These are phyloP conservation scores for Chaetoderma sp. DNA, from an alignment of 2,888 invertebrate genomes.

Conservation along the genomic window DNA sequence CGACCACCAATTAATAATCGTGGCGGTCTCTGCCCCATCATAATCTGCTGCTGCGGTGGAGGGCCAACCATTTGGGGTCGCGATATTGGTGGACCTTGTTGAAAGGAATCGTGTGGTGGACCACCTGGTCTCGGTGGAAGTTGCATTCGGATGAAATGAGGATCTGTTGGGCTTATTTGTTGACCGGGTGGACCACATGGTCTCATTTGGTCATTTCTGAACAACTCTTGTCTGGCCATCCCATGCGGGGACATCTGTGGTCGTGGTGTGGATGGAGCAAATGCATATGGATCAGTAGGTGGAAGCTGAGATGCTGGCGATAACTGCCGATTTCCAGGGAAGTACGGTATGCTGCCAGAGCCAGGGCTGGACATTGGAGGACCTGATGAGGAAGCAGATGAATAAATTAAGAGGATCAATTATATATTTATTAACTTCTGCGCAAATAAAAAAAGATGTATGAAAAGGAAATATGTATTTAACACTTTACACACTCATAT, in stretches of 20 bases:
- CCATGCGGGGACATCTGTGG: constrained; percentile 5
- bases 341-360: no score
- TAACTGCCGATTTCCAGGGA: constrained; percentile 26
- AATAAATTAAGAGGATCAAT: not conserved
- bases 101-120: constrained; percentile 2
- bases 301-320: constrained; percentile 14
- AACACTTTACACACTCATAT: no score
- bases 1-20: constrained; percentile 3
- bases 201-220: no score
- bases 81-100: no score
- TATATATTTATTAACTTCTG: not conserved
- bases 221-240: no score
- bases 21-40: no score
- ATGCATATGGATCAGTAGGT: constrained; percentile 12
- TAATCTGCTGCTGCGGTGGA: no score
- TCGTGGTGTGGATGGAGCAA: constrained; percentile 18
- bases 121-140: not conserved
- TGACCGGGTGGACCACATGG: no score
- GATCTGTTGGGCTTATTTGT: constrained; percentile 13
- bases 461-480: no score
- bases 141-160: constrained; percentile 16
- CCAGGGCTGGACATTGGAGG: not conserved
- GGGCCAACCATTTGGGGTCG: no score
- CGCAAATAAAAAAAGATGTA: no score
- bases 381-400: no score